Evolutionary conservation across 2,888 invertebrate species (phyloP), one percentile per base, ranked within the genome.

Genomic region (Coleophora flavipennella): DNA sequence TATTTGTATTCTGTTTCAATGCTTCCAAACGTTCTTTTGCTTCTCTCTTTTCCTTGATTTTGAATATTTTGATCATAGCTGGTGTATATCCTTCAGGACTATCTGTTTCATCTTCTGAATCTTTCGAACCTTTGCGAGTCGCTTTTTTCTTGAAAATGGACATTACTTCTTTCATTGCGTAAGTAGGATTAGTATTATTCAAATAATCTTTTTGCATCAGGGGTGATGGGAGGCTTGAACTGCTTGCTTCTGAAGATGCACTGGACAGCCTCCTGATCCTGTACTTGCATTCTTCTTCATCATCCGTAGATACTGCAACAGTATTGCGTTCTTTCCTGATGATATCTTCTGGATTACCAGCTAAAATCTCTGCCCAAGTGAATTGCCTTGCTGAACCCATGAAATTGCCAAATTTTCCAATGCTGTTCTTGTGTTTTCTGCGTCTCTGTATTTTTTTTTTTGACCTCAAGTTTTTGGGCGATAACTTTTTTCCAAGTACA

Each of bases 131-230:
- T 59, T 71, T 73, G 0, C 75, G 74, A 0, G 69, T 42, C 13
- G 70, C 59, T 59, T 86, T 87, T 41, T 89, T 89, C 50, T 87
- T 87, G 53, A 88, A 88, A 56, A 81, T 87, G 31, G 88, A 85
- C 39, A 90, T 72, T 1, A 92, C 88, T 48, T 89, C 88, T 45
- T 89, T 77, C 92, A 92, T 92, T 1, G 91, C 91, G 35, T 89
- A 88, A 1, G 92, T 92, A 0, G 91, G 91, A 55, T 88, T 89
- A 40, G 86, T 50, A n/a, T 65, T 63, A 37, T 72, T 63, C 36
- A 89, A 63, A 51, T 71, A 88, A 61, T 72, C 85, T 64, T 68
- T 79, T 50, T 75, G 84, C 47, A 74, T 57, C 25, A 76, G 49
- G 1, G 71, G 79, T 1, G 76, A 74, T 37, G 69, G 75, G 9